Evolutionary conservation across 2,888 invertebrate species (phyloP), one percentile per base, ranked within the genome.

Genomic region (Orthonychiurus folsomi): DNA sequence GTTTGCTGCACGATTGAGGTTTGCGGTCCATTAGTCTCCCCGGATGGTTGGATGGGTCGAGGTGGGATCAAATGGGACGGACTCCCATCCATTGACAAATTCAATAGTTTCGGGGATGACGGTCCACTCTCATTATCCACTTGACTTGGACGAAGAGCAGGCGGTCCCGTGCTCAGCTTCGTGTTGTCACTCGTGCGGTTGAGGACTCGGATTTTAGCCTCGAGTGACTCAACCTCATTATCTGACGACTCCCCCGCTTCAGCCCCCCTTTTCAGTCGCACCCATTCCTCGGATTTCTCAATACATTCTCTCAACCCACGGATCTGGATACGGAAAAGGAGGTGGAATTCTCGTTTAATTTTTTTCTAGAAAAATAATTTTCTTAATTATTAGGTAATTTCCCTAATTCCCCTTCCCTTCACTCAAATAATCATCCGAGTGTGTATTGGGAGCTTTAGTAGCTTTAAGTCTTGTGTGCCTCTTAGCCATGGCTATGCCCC

Each of bases 81-180:
- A 59, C 20, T 25, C n/a, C 24, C 63, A 59, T 61, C 59, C 64
- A 66, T 66, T 56, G 66, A 66, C 64, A 66, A 60, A 61, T 66
- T 66, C 56, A 66, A 62, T 53, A 64, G 63, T 61, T 66, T 65
- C 25, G 66, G 66, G 50, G 66, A 67, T 23, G 52, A 52, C 5
- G 52, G 52, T 52, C 52, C 52, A 52, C 24, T 23, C 24, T 52
- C 52, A 20, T 52, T 23, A 21, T 52, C 52, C 52, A 52, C 52
- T 52, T n/a, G 52, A 52, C 24, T 52, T n/a, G 5, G 37, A 9
- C 15, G 5, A 5, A 5, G 37, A 37, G 37, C 5, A 52, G 5
- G 52, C 3, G 52, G 24, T 12, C 20, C 12, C 3, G 5, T 52
- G 24, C 52, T 52, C 12, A 37, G 37, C 37, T 37, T 37, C 15